A percentile compares a stretch with the other conserved stretches of the same genome.
Conservation (phyloP, 1,140 invertebrate species). For the Drosophila setifemur region DNA sequence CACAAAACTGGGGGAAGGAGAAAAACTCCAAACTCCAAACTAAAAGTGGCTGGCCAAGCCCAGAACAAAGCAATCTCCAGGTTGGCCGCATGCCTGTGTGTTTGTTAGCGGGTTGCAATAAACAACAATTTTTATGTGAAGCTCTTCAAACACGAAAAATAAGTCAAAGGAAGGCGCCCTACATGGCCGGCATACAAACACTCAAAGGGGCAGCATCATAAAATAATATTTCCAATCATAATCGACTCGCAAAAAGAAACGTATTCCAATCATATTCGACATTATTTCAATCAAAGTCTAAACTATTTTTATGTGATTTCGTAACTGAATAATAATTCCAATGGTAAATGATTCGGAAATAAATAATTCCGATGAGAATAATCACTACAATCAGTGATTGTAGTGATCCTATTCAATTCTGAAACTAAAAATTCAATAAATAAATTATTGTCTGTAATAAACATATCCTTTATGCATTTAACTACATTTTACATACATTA, state of each 20-base stretch:
- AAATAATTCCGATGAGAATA: no score
- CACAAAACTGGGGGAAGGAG: neutral
- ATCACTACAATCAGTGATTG: no score
- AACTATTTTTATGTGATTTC: neutral
- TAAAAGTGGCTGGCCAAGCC: conserved; percentile 16
- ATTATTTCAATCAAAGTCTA: neutral
- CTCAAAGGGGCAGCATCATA: conserved; percentile 15
- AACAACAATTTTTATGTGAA: conserved; percentile 46
- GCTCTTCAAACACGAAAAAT: conserved; percentile 45
- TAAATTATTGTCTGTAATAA: no score
- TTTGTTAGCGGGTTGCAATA: conserved; percentile 37
- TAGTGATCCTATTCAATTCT: no score
- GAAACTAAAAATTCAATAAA: no score
- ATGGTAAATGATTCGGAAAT: no score
- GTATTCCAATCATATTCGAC: conserved; percentile 17
- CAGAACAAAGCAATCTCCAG: conserved; percentile 32
- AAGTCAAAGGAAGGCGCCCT: conserved; percentile 20
- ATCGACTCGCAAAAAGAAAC: neutral
- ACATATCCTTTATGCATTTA: no score
- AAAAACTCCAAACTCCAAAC: conserved; percentile 3
- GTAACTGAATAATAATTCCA: neutral
- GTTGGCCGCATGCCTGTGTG: conserved; percentile 7
- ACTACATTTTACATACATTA: no score
- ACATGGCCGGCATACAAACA: conserved; percentile 17
- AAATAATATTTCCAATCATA: conserved; percentile 46